Evolutionary conservation across 2,797 vertebrate species (phyloP).

Genomic region (Megaceryle alcyon): DNA sequence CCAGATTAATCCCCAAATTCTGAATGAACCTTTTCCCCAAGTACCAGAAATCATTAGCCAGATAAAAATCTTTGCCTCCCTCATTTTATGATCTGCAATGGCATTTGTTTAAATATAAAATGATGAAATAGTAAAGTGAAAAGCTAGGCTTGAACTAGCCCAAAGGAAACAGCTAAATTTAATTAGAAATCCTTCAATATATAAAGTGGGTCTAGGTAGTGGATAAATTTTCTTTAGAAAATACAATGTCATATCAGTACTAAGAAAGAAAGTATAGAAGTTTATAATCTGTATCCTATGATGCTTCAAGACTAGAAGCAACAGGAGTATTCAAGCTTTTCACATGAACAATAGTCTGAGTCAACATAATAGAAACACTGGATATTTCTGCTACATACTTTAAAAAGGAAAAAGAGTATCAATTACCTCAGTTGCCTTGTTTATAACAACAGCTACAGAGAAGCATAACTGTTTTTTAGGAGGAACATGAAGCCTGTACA

Average conservation of each 20-base stretch:
- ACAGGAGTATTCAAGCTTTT: neutral
- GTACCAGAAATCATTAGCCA: constrained; percentile 10
- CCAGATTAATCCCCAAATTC: neutral
- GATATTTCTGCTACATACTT: neutral
- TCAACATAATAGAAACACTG: neutral
- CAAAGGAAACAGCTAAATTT: neutral
- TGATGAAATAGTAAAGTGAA: neutral
- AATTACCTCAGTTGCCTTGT: neutral
- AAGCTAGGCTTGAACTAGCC: neutral
- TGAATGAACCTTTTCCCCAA: neutral
- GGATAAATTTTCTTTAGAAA: neutral
- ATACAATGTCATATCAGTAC: neutral
- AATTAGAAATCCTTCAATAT: neutral
- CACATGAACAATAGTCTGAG: neutral
- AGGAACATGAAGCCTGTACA: neutral
- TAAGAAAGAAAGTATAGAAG: neutral
- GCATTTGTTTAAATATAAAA: neutral
- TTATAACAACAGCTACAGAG: neutral
- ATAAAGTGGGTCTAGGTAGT: neutral
- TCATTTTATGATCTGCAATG: neutral
- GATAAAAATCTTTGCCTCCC: constrained; percentile 4
- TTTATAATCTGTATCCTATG: neutral
- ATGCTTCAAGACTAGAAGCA: neutral
- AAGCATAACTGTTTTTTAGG: neutral
- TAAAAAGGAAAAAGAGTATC: neutral